These are phyloP conservation scores for Rhaphigaster nebulosa DNA, from an alignment of 2,888 invertebrate species.

Conservation along the genomic window DNA sequence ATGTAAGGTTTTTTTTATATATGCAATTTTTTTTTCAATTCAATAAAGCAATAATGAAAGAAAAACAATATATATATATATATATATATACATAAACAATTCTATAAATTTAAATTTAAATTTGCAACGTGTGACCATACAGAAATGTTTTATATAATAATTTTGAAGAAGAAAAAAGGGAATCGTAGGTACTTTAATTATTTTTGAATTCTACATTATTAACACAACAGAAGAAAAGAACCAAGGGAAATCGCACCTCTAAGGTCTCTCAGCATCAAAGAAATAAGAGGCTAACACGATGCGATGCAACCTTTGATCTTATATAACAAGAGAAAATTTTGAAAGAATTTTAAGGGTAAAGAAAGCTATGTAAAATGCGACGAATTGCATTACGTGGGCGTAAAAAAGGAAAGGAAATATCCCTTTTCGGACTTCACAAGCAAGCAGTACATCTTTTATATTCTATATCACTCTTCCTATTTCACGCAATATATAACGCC, in stretches of 20 bases:
- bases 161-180: background rate
- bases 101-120: no score
- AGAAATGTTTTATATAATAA: no score
- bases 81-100: no score
- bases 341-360: background rate
- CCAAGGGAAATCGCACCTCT: background rate
- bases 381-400: background rate
- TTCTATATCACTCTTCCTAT: background rate
- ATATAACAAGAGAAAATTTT: background rate
- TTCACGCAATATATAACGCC: no score
- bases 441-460: background rate
- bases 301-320: background rate
- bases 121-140: no score
- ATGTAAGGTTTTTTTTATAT: no score
- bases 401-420: background rate
- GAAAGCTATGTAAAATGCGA: slow-evolving; percentile 3
- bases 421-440: background rate
- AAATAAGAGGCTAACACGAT: background rate
- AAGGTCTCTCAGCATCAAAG: background rate
- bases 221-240: background rate
- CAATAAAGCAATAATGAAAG: no score
- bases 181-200: background rate
- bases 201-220: background rate
- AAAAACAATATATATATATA: no score
- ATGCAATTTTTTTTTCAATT: no score